Evolutionary conservation across 2,797 vertebrate genomes (phyloP), one percentile per base, ranked within the genome.

Genomic region (Eospalax fontanierii): DNA sequence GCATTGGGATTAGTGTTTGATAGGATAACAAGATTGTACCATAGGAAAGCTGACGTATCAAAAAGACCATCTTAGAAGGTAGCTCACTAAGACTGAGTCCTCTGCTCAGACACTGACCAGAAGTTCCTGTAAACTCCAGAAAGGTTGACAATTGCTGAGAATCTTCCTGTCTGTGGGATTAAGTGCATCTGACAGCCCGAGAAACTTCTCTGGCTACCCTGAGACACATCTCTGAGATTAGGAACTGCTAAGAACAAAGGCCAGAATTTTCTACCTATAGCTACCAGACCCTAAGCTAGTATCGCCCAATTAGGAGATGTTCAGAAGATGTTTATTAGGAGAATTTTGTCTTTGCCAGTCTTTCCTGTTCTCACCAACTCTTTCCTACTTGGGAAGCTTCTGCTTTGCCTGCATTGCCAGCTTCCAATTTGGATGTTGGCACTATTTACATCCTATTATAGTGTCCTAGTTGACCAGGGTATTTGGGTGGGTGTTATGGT

Each of bases 311-410:
- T 46, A 65, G 26, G 65, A 86, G 59, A 89, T 26, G 24, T 28
- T 87, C 28, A 33, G 35, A 81, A 22, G 63, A 87, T 26, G 16
- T 26, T 43, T 12, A 28, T 6, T 71, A 46, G 43, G 90, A 71
- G 43, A 76, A 70, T 87, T 74, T 40, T 74, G 21, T 79, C 50
- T 93, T 91, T 70, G 11, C 46, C 75, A 95, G 87, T 81, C 50
- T 88, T 54, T 43, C 89, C 73, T 61, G 24, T 80, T 66, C 82
- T 75, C 87, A 87, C 38, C 74, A 76, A 35, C 14, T 46, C 66
- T 88, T 59, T 70, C 9, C 16, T 50, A 79, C 61, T 70, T 57
- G 50, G 82, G 54, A 50, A 75, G 71, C 40, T 40, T 28, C 75
- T 54, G 87, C n/a, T 75, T 38, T 46, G 46, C 78, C 6, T 33